These are phyloP conservation scores for Cantharis nigra DNA, from an alignment of 2,888 invertebrate species.

Conservation along the genomic window DNA sequence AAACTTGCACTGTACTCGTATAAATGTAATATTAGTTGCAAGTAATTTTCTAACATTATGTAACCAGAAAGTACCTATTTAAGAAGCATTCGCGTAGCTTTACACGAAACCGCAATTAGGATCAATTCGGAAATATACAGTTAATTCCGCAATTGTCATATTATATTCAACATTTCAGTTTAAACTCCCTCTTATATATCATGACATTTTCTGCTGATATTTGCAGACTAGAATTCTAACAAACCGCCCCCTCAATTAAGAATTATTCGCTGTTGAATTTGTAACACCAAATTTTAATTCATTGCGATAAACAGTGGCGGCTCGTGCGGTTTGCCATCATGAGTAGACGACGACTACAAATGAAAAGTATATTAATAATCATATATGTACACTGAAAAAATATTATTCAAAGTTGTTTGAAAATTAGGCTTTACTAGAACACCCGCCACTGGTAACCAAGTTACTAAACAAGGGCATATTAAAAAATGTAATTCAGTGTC, in stretches of 20 bases:
- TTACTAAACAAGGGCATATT: too few relatives aligned
- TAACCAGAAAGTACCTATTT: neutral
- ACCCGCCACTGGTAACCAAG: too few relatives aligned
- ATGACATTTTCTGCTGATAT: neutral
- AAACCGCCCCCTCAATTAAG: neutral
- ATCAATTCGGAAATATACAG: neutral
- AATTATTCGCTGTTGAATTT: neutral
- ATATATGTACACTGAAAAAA: too few relatives aligned
- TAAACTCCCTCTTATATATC: neutral
- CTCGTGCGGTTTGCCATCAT: too few relatives aligned
- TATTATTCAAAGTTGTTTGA: too few relatives aligned
- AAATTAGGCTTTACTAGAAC: too few relatives aligned
- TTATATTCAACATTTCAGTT: neutral
- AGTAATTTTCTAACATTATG: neutral
- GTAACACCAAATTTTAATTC: neutral
- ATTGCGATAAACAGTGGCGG: neutral
- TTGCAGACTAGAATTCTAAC: neutral
- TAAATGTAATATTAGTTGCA: neutral
- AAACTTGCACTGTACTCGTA: neutral
- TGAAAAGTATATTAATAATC: too few relatives aligned
- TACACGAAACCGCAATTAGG: neutral
- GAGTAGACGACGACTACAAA: too few relatives aligned
- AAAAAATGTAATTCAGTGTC: too few relatives aligned
- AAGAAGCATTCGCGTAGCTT: neutral
- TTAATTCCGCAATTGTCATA: neutral